A percentile compares a stretch with the other conserved stretches of the same genome.
These are phyloP conservation scores for Eristalinus aeneus DNA, from an alignment of 2,888 invertebrate species.

Conservation along the genomic window DNA sequence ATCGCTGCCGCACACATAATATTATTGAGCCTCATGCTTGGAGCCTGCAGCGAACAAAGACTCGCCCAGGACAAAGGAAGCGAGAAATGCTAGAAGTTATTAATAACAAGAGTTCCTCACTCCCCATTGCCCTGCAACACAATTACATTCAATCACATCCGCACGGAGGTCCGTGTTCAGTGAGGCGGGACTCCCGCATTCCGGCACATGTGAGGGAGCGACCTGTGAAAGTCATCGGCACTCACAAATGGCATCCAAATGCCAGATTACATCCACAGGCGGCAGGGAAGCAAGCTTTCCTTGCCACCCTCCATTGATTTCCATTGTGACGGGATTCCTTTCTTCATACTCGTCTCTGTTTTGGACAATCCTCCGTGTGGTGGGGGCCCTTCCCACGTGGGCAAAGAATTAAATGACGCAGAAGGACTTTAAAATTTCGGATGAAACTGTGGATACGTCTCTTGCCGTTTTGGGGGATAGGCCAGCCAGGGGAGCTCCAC, in stretches of 20 bases:
- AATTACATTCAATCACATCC: background rate
- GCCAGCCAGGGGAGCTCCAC: background rate
- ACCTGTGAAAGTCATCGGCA: background rate
- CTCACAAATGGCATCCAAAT: conserved; percentile 9
- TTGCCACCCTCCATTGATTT: conserved; percentile 1
- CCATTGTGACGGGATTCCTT: conserved; percentile 24
- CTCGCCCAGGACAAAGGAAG: background rate
- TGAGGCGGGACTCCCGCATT: background rate
- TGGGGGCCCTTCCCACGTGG: background rate
- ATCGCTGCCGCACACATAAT: conserved; percentile 13
- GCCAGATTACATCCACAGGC: conserved; percentile 38
- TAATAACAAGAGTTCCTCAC: background rate
- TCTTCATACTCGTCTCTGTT: conserved; percentile 1
- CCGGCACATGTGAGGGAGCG: background rate
- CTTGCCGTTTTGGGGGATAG: conserved; percentile 29
- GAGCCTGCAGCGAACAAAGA: background rate
- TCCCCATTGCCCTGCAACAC: background rate
- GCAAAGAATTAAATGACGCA: conserved; percentile 60
- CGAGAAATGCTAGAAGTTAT: background rate
- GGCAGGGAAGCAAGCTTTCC: background rate
- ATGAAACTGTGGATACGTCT: conserved; percentile 4
- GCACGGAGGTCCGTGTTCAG: background rate
- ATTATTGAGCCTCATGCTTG: too few relatives aligned
- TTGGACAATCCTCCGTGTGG: background rate
- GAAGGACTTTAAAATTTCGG: conserved; percentile 53